Conservation (phyloP, 2,113 vertebrate species). For the Hepsetus odoe region DNA sequence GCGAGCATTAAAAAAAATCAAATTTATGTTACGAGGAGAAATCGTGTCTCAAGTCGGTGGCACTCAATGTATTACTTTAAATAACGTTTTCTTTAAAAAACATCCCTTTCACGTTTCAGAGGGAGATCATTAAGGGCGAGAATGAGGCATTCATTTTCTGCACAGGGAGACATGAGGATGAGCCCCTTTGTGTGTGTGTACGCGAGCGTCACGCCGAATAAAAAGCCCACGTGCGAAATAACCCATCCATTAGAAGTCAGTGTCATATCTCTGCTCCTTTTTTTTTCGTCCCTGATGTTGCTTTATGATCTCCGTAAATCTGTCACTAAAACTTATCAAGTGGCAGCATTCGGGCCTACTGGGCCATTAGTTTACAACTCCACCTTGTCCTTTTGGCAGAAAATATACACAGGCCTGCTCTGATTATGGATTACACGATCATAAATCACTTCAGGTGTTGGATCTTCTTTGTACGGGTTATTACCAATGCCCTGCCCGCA, state of each 20-base stretch:
- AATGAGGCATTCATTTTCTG: constrained; percentile 74
- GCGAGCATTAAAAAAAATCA: constrained; percentile 76
- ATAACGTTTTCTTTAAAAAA: constrained; percentile 83
- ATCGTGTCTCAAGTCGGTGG: constrained; percentile 82
- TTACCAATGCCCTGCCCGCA: neutral
- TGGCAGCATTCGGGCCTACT: constrained; percentile 69
- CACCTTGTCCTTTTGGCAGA: constrained; percentile 65
- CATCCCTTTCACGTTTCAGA: constrained; percentile 71
- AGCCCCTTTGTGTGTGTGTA: constrained; percentile 50
- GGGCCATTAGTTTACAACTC: constrained; percentile 78
- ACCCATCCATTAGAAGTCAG: constrained; percentile 66
- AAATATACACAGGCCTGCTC: constrained; percentile 70
- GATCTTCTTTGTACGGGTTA: neutral
- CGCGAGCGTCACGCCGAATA: constrained; percentile 53
- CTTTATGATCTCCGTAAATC: constrained; percentile 79
- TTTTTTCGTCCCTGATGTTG: constrained; percentile 74
- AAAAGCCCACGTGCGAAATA: constrained; percentile 60
- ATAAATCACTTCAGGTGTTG: constrained; percentile 69
- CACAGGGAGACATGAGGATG: constrained; percentile 60
- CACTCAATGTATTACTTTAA: constrained; percentile 86
- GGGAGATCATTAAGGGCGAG: constrained; percentile 82
- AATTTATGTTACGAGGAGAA: constrained; percentile 76
- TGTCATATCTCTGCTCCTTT: constrained; percentile 67
- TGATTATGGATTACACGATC: constrained; percentile 68
- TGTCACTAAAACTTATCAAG: constrained; percentile 71